phyloP scores from a whole-genome alignment of 2,113 vertebrate genomes.

The Vanacampus margaritifer region DNA sequence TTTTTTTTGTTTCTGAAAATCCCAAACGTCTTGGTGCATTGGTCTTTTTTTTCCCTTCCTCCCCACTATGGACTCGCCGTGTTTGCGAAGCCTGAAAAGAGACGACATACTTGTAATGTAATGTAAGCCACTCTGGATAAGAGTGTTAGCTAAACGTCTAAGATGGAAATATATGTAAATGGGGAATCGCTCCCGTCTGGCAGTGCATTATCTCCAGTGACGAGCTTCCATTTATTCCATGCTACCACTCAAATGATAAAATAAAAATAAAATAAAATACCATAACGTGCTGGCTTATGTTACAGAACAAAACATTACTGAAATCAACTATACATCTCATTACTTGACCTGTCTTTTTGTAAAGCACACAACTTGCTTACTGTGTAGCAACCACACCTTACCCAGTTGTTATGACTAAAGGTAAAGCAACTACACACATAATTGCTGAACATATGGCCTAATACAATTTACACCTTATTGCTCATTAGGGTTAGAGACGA shows the following conservation, averaged over 20 bases:
- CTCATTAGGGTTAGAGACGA: no score
- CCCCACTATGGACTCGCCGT: background rate
- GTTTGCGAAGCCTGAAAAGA: conserved; percentile 18
- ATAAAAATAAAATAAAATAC: background rate
- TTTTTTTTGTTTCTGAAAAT: conserved; percentile 4
- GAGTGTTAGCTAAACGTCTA: conserved; percentile 29
- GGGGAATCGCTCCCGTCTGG: conserved; percentile 20
- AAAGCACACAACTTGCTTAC: background rate
- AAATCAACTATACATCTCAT: background rate
- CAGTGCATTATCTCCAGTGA: conserved; percentile 8
- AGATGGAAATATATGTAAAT: conserved; percentile 46
- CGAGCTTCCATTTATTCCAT: conserved; percentile 12
- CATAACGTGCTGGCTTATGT: background rate
- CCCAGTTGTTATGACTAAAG: no score
- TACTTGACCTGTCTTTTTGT: background rate
- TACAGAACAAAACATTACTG: background rate
- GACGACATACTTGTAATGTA: background rate
- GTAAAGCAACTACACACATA: no score
- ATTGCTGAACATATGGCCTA: no score
- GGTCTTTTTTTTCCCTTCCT: background rate
- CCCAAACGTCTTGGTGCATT: conserved; percentile 5
- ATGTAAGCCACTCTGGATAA: conserved; percentile 22
- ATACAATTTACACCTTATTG: no score
- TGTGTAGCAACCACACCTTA: no score
- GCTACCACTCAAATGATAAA: background rate